A percentile compares a stretch with the other conserved stretches of the same genome.
phyloP scores from a whole-genome alignment of 1,140 invertebrate species.

The Formica selysi region DNA sequence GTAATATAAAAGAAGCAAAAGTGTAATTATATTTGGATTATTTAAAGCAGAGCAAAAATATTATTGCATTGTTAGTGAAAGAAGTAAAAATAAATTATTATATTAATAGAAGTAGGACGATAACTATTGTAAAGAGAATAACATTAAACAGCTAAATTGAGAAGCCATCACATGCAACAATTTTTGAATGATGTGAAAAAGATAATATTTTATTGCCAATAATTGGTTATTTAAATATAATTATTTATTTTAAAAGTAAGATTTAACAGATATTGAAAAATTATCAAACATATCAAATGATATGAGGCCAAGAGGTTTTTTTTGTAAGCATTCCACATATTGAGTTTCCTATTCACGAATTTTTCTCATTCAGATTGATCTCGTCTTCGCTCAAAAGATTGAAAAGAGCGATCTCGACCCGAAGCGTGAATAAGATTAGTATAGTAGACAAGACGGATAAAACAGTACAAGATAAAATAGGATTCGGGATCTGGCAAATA shows the following conservation, averaged over 20 bases:
- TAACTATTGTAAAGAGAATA: background rate
- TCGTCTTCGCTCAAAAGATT: background rate
- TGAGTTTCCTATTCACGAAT: background rate
- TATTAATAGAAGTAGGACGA: background rate
- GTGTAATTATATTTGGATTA: background rate
- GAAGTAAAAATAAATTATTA: background rate
- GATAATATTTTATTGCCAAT: background rate
- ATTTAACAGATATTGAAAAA: background rate
- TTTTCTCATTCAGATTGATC: constrained; percentile 13
- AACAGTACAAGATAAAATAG: constrained; percentile 18
- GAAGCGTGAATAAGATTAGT: background rate
- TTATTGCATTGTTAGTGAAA: background rate
- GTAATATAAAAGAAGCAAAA: background rate
- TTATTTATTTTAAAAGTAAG: background rate
- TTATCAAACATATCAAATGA: background rate
- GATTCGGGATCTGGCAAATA: background rate
- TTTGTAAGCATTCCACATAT: background rate
- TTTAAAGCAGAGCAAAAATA: background rate
- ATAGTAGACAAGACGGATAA: constrained; percentile 26
- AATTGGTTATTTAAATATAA: background rate
- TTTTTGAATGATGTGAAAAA: background rate
- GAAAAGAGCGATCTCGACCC: background rate
- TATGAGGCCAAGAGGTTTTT: background rate
- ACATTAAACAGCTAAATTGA: background rate
- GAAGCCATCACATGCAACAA: background rate